Evolutionary conservation across 2,797 vertebrate species (phyloP).

Genomic region (Miichthys miiuy): DNA sequence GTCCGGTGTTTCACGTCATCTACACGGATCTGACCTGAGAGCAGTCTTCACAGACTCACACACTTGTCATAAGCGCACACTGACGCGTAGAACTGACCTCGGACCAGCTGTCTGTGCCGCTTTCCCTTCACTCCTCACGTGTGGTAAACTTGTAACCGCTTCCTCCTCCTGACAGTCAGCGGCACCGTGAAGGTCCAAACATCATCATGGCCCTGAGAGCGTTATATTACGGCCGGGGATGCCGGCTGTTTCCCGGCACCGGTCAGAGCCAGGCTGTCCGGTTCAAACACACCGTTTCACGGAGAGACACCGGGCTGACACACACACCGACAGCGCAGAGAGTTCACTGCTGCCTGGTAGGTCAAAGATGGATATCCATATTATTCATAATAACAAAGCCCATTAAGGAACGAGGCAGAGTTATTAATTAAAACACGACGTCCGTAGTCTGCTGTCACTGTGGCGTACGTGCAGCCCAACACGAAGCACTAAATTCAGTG

Average conservation of each 20-base stretch:
- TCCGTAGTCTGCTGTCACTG: not conserved
- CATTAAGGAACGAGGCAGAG: not conserved
- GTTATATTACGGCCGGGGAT: slow-evolving; percentile 38
- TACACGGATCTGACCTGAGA: not conserved
- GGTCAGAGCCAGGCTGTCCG: slow-evolving; percentile 34
- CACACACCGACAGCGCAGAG: slow-evolving; percentile 16
- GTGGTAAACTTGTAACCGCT: slow-evolving; percentile 35
- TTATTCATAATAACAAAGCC: not conserved
- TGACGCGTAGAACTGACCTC: not conserved
- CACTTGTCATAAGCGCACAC: fast-evolving
- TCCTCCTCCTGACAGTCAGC: slow-evolving; percentile 39
- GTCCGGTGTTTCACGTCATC: not conserved
- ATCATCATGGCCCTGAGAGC: slow-evolving; percentile 51
- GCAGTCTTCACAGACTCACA: not conserved
- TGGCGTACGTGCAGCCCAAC: not conserved
- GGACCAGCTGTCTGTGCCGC: slow-evolving; percentile 19
- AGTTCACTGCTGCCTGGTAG: slow-evolving; percentile 70
- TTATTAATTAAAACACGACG: not conserved
- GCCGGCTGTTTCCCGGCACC: slow-evolving; percentile 41
- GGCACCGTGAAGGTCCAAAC: slow-evolving; percentile 27
- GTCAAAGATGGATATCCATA: slow-evolving; percentile 45
- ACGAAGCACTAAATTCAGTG: not conserved
- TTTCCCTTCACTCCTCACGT: not conserved
- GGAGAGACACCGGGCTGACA: slow-evolving; percentile 21
- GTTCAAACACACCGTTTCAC: slow-evolving; percentile 12